Conservation (phyloP, 2,888 invertebrate species). For the Melanargia galathea region DNA sequence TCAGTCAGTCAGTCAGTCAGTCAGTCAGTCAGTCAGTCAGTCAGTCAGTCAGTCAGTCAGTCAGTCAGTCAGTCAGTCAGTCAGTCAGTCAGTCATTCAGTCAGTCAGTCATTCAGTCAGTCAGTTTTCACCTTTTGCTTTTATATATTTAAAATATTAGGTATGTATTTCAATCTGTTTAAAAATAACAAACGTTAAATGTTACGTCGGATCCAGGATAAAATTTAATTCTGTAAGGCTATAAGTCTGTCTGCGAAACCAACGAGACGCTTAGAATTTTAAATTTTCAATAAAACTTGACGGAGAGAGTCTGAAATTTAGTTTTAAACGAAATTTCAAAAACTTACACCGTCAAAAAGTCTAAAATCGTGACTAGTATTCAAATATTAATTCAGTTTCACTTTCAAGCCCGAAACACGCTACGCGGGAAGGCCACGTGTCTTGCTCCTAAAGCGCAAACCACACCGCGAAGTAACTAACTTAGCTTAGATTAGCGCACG, state of each 20-base stretch:
- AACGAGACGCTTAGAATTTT: slow-evolving; percentile 44
- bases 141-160: too few relatives aligned
- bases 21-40: too few relatives aligned
- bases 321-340: slow-evolving; percentile 42
- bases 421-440: too few relatives aligned
- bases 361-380: slow-evolving; percentile 39
- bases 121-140: too few relatives aligned
- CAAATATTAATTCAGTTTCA: slow-evolving; percentile 21
- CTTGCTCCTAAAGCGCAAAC: too few relatives aligned
- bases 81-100: too few relatives aligned
- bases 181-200: not conserved
- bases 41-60: too few relatives aligned
- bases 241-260: slow-evolving; percentile 35
- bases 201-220: not conserved
- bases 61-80: too few relatives aligned
- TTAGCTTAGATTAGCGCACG: too few relatives aligned
- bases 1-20: too few relatives aligned
- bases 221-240: slow-evolving; percentile 31
- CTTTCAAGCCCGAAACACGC: not conserved
- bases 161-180: not conserved
- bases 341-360: slow-evolving; percentile 41
- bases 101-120: too few relatives aligned
- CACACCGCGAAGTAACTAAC: too few relatives aligned
- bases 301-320: slow-evolving; percentile 43
- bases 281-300: slow-evolving; percentile 47